Evolutionary conservation across 2,797 vertebrate genomes (phyloP).

Genomic region (Micropoecilia bifurca): DNA sequence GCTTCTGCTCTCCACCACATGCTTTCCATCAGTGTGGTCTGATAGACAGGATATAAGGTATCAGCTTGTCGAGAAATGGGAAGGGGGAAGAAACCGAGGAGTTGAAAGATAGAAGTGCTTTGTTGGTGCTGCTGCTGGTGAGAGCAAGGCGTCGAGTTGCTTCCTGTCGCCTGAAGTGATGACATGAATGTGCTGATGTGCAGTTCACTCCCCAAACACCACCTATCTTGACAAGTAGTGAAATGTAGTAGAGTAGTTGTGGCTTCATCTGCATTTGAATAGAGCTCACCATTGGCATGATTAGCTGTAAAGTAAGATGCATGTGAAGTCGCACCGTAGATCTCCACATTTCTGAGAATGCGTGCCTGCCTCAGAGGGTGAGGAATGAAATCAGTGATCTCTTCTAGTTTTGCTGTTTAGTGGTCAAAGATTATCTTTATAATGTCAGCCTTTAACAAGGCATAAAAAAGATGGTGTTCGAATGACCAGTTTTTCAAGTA

Average conservation of each 20-base stretch:
- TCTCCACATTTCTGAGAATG: slow-evolving; percentile 30
- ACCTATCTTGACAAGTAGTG: slow-evolving; percentile 62
- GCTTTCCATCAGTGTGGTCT: slow-evolving; percentile 51
- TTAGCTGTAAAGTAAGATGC: slow-evolving; percentile 15
- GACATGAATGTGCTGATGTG: slow-evolving; percentile 59
- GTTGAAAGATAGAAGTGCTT: slow-evolving; percentile 78
- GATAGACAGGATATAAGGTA: slow-evolving; percentile 68
- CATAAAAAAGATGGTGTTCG: slow-evolving; percentile 36
- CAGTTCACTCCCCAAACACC: slow-evolving; percentile 55
- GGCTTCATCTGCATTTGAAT: slow-evolving; percentile 42
- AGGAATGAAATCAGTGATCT: slow-evolving; percentile 21
- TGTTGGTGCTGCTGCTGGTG: slow-evolving; percentile 58
- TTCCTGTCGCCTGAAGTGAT: slow-evolving; percentile 68
- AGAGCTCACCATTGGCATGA: slow-evolving; percentile 9
- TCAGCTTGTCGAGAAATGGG: slow-evolving; percentile 58
- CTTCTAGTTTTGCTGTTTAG: slow-evolving; percentile 1
- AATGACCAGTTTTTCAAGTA: slow-evolving; percentile 20
- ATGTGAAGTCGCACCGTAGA: slow-evolving; percentile 6
- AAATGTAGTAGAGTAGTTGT: slow-evolving; percentile 28
- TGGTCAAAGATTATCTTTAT: slow-evolving; percentile 16
- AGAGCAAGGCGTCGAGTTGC: slow-evolving; percentile 61
- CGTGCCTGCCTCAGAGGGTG: slow-evolving; percentile 2
- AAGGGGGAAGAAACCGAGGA: slow-evolving; percentile 63
- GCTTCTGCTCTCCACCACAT: slow-evolving; percentile 38
- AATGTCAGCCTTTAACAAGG: slow-evolving; percentile 45